phyloP scores from a whole-genome alignment of 2,888 invertebrate species.

The Argyresthia goedartella region DNA sequence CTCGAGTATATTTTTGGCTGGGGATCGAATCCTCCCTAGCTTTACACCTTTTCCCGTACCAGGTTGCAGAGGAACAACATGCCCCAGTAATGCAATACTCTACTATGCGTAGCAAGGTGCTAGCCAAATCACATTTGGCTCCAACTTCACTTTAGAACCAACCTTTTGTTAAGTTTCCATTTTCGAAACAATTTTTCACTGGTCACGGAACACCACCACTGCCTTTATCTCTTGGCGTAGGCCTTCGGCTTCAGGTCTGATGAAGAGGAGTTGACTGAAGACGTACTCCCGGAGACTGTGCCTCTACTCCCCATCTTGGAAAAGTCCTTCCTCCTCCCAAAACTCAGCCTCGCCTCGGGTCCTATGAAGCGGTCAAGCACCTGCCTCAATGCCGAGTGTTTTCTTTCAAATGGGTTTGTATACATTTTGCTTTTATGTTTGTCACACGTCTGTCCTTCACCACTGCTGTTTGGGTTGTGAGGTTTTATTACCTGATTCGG shows the following conservation, averaged over 20 bases:
- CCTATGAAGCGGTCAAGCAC: constrained; percentile 73
- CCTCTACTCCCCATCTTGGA: constrained; percentile 29
- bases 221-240: constrained; percentile 42
- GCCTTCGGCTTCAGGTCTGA: constrained; percentile 22
- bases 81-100: too few species aligned
- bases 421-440: constrained; percentile 57
- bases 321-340: constrained; percentile 37
- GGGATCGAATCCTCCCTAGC: too few species aligned
- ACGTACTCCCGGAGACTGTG: constrained; percentile 30
- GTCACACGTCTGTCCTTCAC: not conserved
- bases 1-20: too few species aligned
- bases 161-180: not conserved
- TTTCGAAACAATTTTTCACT: constrained; percentile 24
- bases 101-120: too few species aligned
- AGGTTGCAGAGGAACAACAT: too few species aligned
- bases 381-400: constrained; percentile 76
- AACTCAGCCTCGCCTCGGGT: constrained; percentile 54
- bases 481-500: constrained; percentile 20
- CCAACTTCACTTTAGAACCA: not conserved
- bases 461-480: not conserved
- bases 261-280: constrained; percentile 41
- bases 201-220: constrained; percentile 29
- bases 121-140: too few species aligned
- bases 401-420: constrained; percentile 78
- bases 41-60: too few species aligned